Conservation (phyloP, 2,113 vertebrate species). For the Pituophis catenifer region DNA sequence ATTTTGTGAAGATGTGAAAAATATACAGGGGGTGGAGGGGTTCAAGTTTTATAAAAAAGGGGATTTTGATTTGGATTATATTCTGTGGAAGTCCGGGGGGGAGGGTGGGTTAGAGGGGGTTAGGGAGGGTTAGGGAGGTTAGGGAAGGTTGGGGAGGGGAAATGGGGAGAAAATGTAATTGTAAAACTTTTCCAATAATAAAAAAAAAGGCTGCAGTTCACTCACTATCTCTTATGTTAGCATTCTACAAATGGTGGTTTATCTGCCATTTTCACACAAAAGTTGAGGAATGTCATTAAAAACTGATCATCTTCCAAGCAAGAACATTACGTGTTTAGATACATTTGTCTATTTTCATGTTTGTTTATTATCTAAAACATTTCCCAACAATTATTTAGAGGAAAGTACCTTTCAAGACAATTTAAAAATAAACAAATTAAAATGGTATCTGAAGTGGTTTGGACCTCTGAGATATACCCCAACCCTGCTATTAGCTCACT, state of each 20-base stretch:
- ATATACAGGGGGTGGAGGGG: no score
- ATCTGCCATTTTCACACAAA: not conserved
- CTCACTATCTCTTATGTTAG: not conserved
- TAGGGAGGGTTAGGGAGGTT: no score
- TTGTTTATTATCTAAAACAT: not conserved
- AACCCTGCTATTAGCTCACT: not conserved
- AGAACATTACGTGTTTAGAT: not conserved
- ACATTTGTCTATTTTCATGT: not conserved
- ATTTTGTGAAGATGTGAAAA: no score
- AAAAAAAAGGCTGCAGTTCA: not conserved
- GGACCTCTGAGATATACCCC: not conserved
- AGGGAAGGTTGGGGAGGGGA: no score
- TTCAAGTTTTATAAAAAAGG: no score
- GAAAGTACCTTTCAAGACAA: not conserved
- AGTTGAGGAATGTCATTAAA: not conserved
- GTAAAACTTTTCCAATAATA: no score
- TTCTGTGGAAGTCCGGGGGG: no score
- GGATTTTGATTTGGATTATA: no score
- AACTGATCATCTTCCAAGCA: not conserved
- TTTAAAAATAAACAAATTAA: not conserved
- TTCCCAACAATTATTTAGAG: not conserved
- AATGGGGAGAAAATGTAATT: no score
- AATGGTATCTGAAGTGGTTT: not conserved
- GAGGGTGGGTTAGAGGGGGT: no score
- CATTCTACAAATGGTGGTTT: not conserved